A percentile compares a stretch with the other conserved stretches of the same genome.
Evolutionary conservation across 2,113 vertebrate genomes (phyloP).

Genomic region (Oenanthe oenanthe): DNA sequence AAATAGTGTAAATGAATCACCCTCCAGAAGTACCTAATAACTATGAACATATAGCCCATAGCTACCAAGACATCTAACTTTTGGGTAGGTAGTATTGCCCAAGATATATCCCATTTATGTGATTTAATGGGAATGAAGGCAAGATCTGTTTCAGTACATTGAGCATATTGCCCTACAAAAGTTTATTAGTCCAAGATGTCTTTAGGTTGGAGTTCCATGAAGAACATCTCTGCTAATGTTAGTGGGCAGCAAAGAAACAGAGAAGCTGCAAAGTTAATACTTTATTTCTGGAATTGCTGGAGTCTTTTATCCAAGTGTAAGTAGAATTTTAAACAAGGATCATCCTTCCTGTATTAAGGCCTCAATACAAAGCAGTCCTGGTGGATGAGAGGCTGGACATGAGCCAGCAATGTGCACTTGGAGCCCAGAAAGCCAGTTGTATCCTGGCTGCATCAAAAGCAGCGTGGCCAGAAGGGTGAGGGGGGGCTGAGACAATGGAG

Average conservation of each 20-base stretch:
- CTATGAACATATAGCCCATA: neutral
- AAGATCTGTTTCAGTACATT: neutral
- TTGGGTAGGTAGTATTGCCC: neutral
- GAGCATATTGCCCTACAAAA: neutral
- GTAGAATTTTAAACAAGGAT: neutral
- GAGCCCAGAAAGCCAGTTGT: neutral
- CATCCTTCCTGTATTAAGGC: neutral
- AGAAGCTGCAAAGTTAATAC: neutral
- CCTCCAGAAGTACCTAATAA: neutral
- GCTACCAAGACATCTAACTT: neutral
- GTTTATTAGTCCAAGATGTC: neutral
- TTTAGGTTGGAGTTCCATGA: neutral
- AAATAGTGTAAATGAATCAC: neutral
- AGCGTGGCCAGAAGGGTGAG: rapidly evolving
- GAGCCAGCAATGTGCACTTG: neutral
- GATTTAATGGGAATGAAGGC: neutral
- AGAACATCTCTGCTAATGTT: neutral
- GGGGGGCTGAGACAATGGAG: too few relatives aligned
- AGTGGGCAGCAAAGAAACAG: neutral
- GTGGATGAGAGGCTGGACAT: neutral
- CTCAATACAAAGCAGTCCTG: neutral
- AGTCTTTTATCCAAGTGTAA: neutral
- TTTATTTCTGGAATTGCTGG: neutral
- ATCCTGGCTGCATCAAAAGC: neutral
- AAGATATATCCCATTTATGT: neutral